Conservation (phyloP, 2,113 vertebrate species). For the Phaetusa simplex region DNA sequence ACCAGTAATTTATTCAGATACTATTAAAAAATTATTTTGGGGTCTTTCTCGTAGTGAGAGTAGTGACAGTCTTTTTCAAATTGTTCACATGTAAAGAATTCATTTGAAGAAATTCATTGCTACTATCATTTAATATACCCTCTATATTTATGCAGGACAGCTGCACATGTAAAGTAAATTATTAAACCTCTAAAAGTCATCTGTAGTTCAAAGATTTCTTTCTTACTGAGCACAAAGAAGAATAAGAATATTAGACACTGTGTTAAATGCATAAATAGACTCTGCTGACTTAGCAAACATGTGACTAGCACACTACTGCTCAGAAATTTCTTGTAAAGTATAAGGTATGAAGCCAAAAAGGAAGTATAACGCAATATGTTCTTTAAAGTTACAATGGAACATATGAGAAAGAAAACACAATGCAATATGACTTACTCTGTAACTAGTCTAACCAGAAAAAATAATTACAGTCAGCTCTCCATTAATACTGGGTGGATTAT, state of each 20-base stretch:
- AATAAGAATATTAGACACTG: not conserved
- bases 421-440: constrained; percentile 5
- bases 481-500: constrained; percentile 58
- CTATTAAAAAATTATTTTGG: not conserved
- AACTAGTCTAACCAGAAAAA: constrained; percentile 55
- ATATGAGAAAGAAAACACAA: constrained; percentile 26
- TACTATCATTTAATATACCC: not conserved
- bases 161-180: not conserved
- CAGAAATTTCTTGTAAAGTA: constrained; percentile 34
- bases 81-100: not conserved
- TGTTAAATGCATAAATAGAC: constrained; percentile 37
- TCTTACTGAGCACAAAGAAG: not conserved
- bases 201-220: not conserved
- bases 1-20: not conserved
- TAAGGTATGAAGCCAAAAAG: constrained; percentile 55
- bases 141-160: not conserved
- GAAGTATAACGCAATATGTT: constrained; percentile 34
- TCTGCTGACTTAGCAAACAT: constrained; percentile 41
- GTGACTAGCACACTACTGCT: constrained; percentile 17
- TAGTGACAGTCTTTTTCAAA: not conserved
- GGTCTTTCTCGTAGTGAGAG: constrained; percentile 1
- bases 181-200: not conserved
- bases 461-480: constrained; percentile 47
- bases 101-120: not conserved
- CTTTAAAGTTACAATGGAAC: constrained; percentile 36